phyloP scores from a whole-genome alignment of 2,797 vertebrate species.

The Lacerta viridis region DNA sequence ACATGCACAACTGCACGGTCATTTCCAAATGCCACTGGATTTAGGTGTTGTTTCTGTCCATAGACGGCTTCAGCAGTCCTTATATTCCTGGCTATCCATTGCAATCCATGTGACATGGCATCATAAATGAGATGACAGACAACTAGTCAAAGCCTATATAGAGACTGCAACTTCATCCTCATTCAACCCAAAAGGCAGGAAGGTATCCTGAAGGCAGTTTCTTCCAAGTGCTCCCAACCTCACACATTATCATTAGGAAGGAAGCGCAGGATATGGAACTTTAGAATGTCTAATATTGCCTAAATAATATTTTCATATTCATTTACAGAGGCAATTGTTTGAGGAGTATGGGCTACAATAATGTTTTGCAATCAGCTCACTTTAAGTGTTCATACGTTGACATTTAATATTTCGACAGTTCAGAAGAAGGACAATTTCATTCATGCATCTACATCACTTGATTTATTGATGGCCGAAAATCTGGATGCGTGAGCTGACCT shows the following conservation, averaged over 20 bases:
- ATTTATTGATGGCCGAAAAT: no score
- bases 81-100: not conserved
- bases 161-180: not conserved
- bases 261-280: not conserved
- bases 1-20: not conserved
- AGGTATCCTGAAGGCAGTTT: no score
- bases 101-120: not conserved
- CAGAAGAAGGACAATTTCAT: no score
- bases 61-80: not conserved
- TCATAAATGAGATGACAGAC: not conserved
- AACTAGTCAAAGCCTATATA: not conserved
- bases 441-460: no score
- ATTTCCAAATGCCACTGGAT: not conserved
- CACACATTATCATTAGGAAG: not conserved
- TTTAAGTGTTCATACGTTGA: no score
- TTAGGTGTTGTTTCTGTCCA: not conserved
- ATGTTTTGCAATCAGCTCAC: no score
- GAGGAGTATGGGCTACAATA: no score
- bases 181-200: not conserved
- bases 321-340: not conserved
- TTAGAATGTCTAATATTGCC: not conserved
- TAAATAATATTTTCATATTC: not conserved
- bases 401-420: no score
- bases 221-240: not conserved
- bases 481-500: no score